Percentiles rank a stretch among this genome's conserved stretches.
phyloP scores from a whole-genome alignment of 1,140 invertebrate genomes.

The Calosoma granatense region DNA sequence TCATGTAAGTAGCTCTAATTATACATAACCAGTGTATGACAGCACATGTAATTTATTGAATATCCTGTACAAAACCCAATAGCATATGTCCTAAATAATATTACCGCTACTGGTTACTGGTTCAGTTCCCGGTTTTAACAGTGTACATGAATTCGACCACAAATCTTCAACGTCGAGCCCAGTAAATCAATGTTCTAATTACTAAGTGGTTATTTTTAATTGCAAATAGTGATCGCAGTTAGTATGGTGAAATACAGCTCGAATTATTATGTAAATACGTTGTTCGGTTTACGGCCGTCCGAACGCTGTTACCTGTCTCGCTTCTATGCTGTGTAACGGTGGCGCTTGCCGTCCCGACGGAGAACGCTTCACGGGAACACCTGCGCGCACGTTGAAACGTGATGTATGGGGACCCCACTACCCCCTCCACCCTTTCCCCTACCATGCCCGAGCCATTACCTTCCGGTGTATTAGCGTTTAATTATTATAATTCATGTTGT shows the following conservation, averaged over 20 bases:
- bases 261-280: slow-evolving; percentile 22
- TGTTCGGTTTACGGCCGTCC: neutral
- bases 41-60: no score
- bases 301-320: slow-evolving; percentile 13
- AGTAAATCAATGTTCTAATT: slow-evolving; percentile 26
- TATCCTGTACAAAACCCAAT: no score
- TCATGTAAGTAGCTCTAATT: no score
- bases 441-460: neutral
- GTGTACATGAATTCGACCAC: slow-evolving; percentile 14
- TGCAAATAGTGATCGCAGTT: slow-evolving; percentile 26
- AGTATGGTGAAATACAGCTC: slow-evolving; percentile 16
- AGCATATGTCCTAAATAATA: no score
- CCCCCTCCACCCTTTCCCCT: neutral
- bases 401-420: neutral
- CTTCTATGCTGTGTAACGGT: neutral
- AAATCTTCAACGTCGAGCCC: slow-evolving; percentile 18
- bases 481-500: slow-evolving; percentile 7
- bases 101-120: no score
- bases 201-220: slow-evolving; percentile 27
- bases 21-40: no score
- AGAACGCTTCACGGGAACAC: neutral
- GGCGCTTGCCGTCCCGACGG: neutral
- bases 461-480: neutral
- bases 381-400: neutral
- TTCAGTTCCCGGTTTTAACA: neutral